Evolutionary conservation across 1,140 invertebrate genomes (phyloP).

Genomic region (Lepidurus couesii): DNA sequence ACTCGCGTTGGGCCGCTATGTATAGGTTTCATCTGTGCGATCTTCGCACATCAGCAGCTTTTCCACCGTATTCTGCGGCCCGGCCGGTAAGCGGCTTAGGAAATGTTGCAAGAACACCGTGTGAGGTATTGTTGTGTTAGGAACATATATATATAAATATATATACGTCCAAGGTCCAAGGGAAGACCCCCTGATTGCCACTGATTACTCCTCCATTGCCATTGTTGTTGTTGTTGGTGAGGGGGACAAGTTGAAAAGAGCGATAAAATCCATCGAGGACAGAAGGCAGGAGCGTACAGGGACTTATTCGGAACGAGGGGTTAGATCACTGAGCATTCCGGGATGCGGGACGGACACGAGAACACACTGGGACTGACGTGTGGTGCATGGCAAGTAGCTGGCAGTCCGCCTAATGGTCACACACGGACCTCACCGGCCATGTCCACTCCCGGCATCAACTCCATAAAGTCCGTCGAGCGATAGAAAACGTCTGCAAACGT

Average conservation of each 20-base stretch:
- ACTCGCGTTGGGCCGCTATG: neutral
- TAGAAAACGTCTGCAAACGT: slow-evolving; percentile 19
- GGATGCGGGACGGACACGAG: slow-evolving; percentile 12
- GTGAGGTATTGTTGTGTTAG: slow-evolving; percentile 11
- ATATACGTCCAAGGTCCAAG: neutral
- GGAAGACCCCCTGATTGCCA: neutral
- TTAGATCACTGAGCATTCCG: slow-evolving; percentile 2
- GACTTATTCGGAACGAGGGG: slow-evolving; percentile 17
- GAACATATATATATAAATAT: neutral
- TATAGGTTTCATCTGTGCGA: neutral
- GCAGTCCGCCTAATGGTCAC: slow-evolving; percentile 12
- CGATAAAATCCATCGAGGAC: slow-evolving; percentile 10
- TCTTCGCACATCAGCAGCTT: slow-evolving; percentile 12
- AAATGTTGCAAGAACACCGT: neutral
- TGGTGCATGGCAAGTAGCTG: slow-evolving; percentile 17
- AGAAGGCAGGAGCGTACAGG: neutral
- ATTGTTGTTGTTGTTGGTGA: slow-evolving; percentile 15
- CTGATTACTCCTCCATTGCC: slow-evolving; percentile 21
- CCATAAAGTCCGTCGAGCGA: neutral
- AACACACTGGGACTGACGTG: slow-evolving; percentile 20
- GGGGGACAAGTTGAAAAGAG: slow-evolving; percentile 1
- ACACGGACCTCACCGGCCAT: slow-evolving; percentile 20
- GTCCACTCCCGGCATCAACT: slow-evolving; percentile 13
- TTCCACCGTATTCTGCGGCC: neutral
- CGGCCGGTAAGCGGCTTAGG: neutral